These are phyloP conservation scores for Malurus alboscapulatus DNA, from an alignment of 2,113 vertebrate genomes.

Conservation along the genomic window DNA sequence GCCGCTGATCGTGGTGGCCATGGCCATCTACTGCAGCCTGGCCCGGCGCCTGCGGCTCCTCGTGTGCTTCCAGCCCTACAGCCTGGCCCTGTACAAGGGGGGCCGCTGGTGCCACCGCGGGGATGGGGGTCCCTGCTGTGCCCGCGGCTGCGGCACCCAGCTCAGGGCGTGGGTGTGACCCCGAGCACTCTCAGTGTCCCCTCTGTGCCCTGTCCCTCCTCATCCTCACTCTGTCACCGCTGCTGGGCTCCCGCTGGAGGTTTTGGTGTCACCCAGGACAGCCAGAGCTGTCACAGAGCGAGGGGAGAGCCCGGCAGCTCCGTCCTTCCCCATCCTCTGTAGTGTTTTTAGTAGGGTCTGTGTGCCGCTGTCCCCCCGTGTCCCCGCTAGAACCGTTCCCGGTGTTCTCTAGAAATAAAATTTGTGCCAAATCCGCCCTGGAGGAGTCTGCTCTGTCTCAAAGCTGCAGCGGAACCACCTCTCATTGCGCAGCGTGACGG, in stretches of 20 bases:
- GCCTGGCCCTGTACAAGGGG: slow-evolving; percentile 76
- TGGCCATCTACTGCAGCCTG: slow-evolving; percentile 84
- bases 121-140: slow-evolving; percentile 48
- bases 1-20: slow-evolving; percentile 87
- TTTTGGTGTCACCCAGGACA: fast-evolving
- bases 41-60: slow-evolving; percentile 79
- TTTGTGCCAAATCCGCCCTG: background rate
- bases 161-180: slow-evolving; percentile 85
- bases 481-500: background rate
- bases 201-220: background rate
- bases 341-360: fast-evolving
- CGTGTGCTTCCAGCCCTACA: slow-evolving; percentile 76
- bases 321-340: fast-evolving
- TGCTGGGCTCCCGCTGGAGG: background rate
- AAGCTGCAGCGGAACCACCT: background rate
- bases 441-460: background rate
- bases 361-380: background rate
- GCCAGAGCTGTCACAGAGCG: background rate
- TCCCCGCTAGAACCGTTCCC: background rate
- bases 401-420: background rate
- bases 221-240: background rate
- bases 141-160: slow-evolving; percentile 20
- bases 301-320: background rate
- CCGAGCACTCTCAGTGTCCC: background rate
- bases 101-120: slow-evolving; percentile 69